Evolutionary conservation across 2,113 vertebrate genomes (phyloP).

Genomic region (Fregata magnificens): DNA sequence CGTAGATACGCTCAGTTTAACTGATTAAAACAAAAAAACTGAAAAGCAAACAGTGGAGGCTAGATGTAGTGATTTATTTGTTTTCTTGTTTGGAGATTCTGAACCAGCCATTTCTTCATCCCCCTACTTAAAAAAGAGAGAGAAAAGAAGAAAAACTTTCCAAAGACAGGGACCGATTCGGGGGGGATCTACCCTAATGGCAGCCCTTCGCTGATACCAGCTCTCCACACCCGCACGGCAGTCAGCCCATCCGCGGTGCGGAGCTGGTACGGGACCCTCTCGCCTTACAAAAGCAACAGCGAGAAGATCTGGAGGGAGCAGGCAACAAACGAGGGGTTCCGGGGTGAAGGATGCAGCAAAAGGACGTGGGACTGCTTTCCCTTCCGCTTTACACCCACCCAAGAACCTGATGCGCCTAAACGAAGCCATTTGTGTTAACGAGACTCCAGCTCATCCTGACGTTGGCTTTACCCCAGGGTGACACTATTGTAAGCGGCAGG

Average conservation of each 20-base stretch:
- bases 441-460: neutral
- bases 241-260: neutral
- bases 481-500: slow-evolving; percentile 39
- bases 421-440: slow-evolving; percentile 33
- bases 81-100: neutral
- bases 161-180: neutral
- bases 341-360: neutral
- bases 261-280: neutral
- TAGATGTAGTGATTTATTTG: neutral
- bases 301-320: neutral
- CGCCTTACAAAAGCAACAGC: neutral
- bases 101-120: neutral
- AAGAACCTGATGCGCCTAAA: slow-evolving; percentile 26
- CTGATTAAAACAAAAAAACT: neutral
- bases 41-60: neutral
- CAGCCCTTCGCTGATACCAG: neutral
- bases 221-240: neutral
- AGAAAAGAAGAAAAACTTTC: neutral
- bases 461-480: slow-evolving; percentile 21
- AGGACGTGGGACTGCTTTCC: neutral
- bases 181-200: neutral
- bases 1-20: neutral
- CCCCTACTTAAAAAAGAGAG: neutral
- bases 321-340: neutral
- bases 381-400: neutral